Evolutionary conservation across 2,113 vertebrate genomes (phyloP).

Genomic region (Hippopotamus amphibius): DNA sequence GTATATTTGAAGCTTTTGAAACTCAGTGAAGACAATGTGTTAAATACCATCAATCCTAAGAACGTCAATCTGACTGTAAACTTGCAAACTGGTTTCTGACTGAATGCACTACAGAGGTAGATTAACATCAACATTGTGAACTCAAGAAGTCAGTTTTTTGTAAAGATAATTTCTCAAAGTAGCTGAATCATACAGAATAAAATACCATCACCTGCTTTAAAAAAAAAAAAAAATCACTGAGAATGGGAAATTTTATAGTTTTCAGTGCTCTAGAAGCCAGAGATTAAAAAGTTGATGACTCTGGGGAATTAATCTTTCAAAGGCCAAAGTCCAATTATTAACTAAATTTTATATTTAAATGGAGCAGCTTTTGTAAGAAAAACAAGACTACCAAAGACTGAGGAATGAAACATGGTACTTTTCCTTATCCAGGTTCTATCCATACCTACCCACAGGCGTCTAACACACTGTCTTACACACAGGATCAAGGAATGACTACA

Average conservation of each 20-base stretch:
- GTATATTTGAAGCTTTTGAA: background rate
- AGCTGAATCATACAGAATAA: background rate
- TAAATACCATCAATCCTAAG: background rate
- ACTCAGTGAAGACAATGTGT: constrained; percentile 3
- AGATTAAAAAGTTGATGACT: background rate
- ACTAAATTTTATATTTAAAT: constrained; percentile 61
- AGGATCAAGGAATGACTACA: background rate
- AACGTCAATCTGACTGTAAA: background rate
- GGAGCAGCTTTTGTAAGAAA: background rate
- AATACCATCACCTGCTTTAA: background rate
- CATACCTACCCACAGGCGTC: background rate
- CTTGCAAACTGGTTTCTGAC: background rate
- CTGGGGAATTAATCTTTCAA: background rate
- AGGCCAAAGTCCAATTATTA: background rate
- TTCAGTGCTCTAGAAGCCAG: background rate
- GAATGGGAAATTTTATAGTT: constrained; percentile 3
- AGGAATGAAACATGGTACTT: background rate
- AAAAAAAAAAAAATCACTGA: background rate
- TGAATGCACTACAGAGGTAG: background rate
- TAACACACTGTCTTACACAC: background rate
- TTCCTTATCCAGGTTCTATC: background rate
- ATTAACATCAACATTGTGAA: background rate
- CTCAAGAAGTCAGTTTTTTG: background rate
- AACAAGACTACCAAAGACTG: background rate
- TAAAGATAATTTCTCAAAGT: background rate